Evolutionary conservation across 1,140 invertebrate genomes (phyloP).

Genomic region (Phocides pigmalion): DNA sequence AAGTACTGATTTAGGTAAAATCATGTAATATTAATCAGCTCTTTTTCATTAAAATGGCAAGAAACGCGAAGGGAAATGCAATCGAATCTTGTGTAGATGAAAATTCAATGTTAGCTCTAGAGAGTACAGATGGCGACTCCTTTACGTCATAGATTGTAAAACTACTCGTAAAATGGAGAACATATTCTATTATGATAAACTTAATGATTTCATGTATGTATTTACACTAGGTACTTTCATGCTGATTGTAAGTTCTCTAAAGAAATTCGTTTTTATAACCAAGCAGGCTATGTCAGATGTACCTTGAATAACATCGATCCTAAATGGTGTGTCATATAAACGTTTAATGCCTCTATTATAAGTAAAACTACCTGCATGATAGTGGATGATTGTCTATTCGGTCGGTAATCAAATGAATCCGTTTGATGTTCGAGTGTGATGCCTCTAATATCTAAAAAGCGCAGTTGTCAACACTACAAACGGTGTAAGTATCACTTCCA

Average conservation of each 20-base stretch:
- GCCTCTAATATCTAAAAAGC: slow-evolving; percentile 75
- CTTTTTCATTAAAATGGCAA: background rate
- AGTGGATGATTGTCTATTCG: slow-evolving; percentile 53
- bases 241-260: slow-evolving; percentile 45
- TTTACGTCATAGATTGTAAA: slow-evolving; percentile 17
- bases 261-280: slow-evolving; percentile 21
- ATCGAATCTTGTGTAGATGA: slow-evolving; percentile 13
- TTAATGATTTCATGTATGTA: slow-evolving; percentile 15
- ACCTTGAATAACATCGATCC: slow-evolving; percentile 23
- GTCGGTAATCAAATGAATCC: slow-evolving; percentile 50
- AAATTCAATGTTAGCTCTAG: slow-evolving; percentile 5
- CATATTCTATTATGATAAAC: background rate
- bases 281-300: slow-evolving; percentile 15
- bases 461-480: slow-evolving; percentile 66
- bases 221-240: slow-evolving; percentile 40
- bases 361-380: slow-evolving; percentile 59
- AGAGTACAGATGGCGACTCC: slow-evolving; percentile 20
- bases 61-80: slow-evolving; percentile 18
- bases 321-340: slow-evolving; percentile 42
- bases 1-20: background rate
- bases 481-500: slow-evolving; percentile 61
- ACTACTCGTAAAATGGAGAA: background rate
- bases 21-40: slow-evolving; percentile 1
- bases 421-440: slow-evolving; percentile 62
- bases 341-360: slow-evolving; percentile 54